Percentiles rank a stretch among this genome's conserved stretches.
Evolutionary conservation across 2,113 vertebrate genomes (phyloP).

Genomic region (Trochalopteron elliotii): DNA sequence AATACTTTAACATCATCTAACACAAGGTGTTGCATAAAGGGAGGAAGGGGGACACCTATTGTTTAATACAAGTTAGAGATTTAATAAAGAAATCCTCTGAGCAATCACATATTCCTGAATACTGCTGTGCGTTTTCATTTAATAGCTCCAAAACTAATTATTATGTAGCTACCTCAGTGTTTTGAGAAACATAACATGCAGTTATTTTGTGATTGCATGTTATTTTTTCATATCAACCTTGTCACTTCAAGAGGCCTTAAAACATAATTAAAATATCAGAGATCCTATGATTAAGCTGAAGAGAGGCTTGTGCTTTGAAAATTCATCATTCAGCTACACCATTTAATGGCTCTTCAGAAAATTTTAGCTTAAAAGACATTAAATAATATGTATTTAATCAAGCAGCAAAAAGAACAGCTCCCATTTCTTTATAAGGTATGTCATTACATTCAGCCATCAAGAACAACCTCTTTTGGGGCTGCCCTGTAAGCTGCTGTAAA

Average conservation of each 20-base stretch:
- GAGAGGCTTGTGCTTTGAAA: neutral
- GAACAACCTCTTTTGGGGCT: neutral
- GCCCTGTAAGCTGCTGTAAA: neutral
- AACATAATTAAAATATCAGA: conserved; percentile 10
- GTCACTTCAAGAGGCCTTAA: conserved; percentile 21
- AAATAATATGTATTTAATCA: conserved; percentile 4
- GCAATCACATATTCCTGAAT: conserved; percentile 10
- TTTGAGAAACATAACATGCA: conserved; percentile 14
- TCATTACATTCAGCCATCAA: neutral
- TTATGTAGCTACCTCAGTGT: conserved; percentile 12
- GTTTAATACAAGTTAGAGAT: neutral
- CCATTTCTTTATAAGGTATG: neutral
- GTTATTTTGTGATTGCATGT: conserved; percentile 20
- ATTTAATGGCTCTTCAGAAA: conserved; percentile 2
- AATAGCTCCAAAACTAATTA: conserved; percentile 37
- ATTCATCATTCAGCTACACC: neutral
- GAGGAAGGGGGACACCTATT: neutral
- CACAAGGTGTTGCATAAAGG: neutral
- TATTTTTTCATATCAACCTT: conserved; percentile 42
- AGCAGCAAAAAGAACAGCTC: neutral
- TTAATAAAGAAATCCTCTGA: conserved; percentile 23
- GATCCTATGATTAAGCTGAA: conserved; percentile 21
- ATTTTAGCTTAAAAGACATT: neutral
- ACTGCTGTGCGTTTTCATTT: conserved; percentile 1
- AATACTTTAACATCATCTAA: neutral